phyloP scores from a whole-genome alignment of 2,888 invertebrate genomes.

The Xestia sexstrigata region DNA sequence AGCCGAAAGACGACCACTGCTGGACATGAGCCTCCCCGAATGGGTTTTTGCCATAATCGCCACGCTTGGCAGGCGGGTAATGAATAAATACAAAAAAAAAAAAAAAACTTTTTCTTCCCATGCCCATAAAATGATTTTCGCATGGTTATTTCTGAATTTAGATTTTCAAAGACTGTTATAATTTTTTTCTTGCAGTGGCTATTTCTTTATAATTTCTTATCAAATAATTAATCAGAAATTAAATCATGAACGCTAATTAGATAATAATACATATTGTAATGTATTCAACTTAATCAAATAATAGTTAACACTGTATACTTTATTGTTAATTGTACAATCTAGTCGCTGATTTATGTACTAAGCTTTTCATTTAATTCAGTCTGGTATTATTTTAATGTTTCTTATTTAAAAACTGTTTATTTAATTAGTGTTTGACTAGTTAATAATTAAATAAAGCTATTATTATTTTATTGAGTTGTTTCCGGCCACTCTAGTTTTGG shows the following conservation, averaged over 20 bases:
- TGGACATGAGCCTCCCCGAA: too few species aligned
- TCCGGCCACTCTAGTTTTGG: neutral
- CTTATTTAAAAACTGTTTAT: neutral
- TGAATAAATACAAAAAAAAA: too few species aligned
- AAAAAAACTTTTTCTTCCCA: too few species aligned
- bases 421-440: neutral
- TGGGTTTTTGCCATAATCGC: too few species aligned
- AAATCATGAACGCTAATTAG: conserved; percentile 11
- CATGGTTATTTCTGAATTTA: neutral
- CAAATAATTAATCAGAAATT: neutral
- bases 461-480: conserved; percentile 4
- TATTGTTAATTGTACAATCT: conserved; percentile 40
- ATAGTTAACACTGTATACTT: conserved; percentile 50
- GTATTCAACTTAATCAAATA: conserved; percentile 45
- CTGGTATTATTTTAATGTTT: conserved; percentile 12
- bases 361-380: conserved; percentile 20
- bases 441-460: neutral
- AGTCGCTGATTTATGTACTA: conserved; percentile 45
- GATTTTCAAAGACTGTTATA: neutral
- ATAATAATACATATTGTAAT: conserved; percentile 45
- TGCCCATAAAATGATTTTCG: neutral
- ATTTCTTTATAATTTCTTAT: conserved; percentile 7
- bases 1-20: too few species aligned
- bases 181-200: neutral
- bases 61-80: too few species aligned